Evolutionary conservation across 2,797 vertebrate species (phyloP).

Genomic region (Microchirus variegatus): DNA sequence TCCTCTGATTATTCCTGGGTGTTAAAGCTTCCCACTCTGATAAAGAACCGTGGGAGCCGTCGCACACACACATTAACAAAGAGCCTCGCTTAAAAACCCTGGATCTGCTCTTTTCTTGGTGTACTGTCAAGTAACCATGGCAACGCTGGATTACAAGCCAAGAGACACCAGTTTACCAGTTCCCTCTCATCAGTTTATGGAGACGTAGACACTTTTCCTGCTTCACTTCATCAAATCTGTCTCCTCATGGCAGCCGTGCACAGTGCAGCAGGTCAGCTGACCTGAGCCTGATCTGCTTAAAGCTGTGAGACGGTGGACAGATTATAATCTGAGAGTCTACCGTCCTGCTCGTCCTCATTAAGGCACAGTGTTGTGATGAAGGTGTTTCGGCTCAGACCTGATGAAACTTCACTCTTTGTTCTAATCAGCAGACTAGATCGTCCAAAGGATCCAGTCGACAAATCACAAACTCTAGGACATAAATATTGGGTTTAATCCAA

Average conservation of each 20-base stretch:
- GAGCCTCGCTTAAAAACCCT: too few species aligned
- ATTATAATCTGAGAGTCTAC: slow-evolving; percentile 22
- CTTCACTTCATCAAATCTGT: slow-evolving; percentile 4
- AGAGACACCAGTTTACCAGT: background rate
- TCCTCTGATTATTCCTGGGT: slow-evolving; percentile 32
- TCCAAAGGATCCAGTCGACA: too few species aligned
- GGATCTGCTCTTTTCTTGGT: too few species aligned
- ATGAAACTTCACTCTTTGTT: too few species aligned
- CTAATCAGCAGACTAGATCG: too few species aligned
- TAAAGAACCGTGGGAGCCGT: slow-evolving; percentile 27
- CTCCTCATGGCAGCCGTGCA: background rate
- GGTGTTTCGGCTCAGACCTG: slow-evolving; percentile 5
- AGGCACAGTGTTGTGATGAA: slow-evolving; percentile 4
- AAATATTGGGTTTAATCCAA: too few species aligned
- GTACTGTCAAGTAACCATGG: slow-evolving; percentile 8
- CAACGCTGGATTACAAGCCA: slow-evolving; percentile 1
- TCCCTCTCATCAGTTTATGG: background rate
- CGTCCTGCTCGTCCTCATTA: slow-evolving; percentile 16
- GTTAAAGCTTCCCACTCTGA: slow-evolving; percentile 32
- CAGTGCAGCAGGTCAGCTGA: slow-evolving; percentile 34
- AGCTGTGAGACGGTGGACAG: slow-evolving; percentile 12
- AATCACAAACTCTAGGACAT: too few species aligned
- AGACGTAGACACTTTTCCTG: background rate
- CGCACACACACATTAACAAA: background rate
- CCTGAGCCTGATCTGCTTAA: slow-evolving; percentile 46